Evolutionary conservation across 2,113 vertebrate genomes (phyloP).

Genomic region (Crotalus tigris): DNA sequence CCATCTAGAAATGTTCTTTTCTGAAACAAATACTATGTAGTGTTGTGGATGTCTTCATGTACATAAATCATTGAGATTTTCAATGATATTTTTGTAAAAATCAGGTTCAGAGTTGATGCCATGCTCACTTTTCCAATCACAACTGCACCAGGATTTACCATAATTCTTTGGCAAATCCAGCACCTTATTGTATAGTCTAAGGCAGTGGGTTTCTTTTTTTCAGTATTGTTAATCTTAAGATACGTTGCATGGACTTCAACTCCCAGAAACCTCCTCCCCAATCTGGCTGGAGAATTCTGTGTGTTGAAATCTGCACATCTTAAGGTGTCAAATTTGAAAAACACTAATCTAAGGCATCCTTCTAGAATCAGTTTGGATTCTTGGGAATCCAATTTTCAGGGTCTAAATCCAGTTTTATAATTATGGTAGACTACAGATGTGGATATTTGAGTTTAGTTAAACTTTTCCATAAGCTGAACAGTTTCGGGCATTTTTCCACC

Average conservation of each 20-base stretch:
- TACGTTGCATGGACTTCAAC: background rate
- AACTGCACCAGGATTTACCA: background rate
- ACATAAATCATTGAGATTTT: background rate
- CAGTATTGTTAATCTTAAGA: background rate
- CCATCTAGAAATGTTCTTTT: background rate
- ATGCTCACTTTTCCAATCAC: background rate
- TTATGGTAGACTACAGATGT: background rate
- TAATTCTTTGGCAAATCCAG: background rate
- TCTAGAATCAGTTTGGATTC: background rate
- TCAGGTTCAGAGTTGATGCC: background rate
- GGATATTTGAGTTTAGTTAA: background rate
- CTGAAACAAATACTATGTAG: background rate
- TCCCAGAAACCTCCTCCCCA: background rate
- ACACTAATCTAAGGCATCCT: background rate
- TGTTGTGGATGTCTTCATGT: background rate
- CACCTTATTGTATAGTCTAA: background rate
- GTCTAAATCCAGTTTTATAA: background rate
- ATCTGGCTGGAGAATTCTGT: background rate
- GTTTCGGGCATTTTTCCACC: background rate
- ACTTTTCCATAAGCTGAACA: background rate
- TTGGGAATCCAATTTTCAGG: no score
- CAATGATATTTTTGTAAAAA: background rate
- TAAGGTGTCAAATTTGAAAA: background rate
- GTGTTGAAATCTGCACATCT: background rate
- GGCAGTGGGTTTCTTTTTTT: background rate